Conservation (phyloP, 2,113 vertebrate species). For the Lagenorhynchus albirostris region DNA sequence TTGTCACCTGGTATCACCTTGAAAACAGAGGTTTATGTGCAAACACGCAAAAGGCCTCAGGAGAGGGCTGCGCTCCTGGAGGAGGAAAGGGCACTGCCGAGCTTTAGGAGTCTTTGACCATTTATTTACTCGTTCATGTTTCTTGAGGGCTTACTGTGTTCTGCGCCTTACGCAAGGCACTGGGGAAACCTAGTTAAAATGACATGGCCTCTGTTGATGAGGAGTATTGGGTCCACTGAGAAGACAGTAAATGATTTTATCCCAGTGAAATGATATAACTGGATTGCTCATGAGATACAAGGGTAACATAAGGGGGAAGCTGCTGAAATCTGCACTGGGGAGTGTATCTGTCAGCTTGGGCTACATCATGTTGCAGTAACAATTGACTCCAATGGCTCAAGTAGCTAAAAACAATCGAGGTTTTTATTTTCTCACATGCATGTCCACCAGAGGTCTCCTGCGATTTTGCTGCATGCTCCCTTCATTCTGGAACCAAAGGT, state of each 20-base stretch:
- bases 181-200: neutral
- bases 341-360: neutral
- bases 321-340: neutral
- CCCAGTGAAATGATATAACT: neutral
- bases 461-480: neutral
- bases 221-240: neutral
- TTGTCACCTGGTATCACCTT: neutral
- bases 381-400: neutral
- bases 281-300: neutral
- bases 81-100: neutral
- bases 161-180: neutral
- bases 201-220: neutral
- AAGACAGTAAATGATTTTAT: neutral
- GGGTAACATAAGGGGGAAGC: neutral
- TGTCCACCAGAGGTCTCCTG: neutral
- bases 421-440: neutral
- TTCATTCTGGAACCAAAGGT: neutral
- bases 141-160: neutral
- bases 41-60: neutral
- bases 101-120: neutral
- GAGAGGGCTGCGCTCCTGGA: neutral
- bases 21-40: neutral
- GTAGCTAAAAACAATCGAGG: neutral
- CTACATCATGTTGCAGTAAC: neutral
- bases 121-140: neutral